phyloP scores from a whole-genome alignment of 2,113 vertebrate species.

The Nyctereutes procyonoides region DNA sequence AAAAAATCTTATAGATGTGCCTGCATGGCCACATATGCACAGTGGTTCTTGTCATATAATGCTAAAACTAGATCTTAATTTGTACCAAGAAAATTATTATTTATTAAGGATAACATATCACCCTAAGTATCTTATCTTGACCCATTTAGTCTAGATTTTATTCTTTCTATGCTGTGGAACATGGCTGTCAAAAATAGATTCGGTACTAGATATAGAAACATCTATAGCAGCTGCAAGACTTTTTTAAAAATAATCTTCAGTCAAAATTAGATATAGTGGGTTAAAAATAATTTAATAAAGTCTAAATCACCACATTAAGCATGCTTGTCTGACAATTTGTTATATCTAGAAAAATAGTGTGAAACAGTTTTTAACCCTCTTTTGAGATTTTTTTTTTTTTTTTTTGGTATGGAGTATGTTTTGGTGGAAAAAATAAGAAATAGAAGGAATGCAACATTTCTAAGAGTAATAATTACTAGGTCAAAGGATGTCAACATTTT shows the following conservation, averaged over 20 bases:
- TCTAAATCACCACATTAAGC: slow-evolving; percentile 46
- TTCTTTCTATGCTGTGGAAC: slow-evolving; percentile 19
- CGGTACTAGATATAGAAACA: background rate
- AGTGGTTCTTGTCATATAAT: background rate
- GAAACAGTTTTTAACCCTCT: slow-evolving; percentile 49
- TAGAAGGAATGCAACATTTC: slow-evolving; percentile 37
- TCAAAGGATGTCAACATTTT: slow-evolving; percentile 51
- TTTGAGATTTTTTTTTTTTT: slow-evolving; percentile 31
- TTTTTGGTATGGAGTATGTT: background rate
- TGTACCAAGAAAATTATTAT: slow-evolving; percentile 57
- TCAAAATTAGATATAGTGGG: slow-evolving; percentile 54
- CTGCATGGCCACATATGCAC: background rate
- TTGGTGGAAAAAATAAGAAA: slow-evolving; percentile 30
- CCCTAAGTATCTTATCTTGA: background rate
- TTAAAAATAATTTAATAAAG: slow-evolving; percentile 64
- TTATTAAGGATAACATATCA: background rate
- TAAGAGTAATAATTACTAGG: slow-evolving; percentile 53
- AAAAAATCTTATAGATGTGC: slow-evolving; percentile 32
- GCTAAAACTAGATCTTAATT: slow-evolving; percentile 27
- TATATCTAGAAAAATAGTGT: slow-evolving; percentile 29
- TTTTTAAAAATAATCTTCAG: background rate
- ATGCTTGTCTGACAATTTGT: slow-evolving; percentile 25
- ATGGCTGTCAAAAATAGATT: slow-evolving; percentile 36
- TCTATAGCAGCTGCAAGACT: background rate
- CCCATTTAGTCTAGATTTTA: slow-evolving; percentile 27